phyloP scores from a whole-genome alignment of 2,888 invertebrate species.

The Ornithoptera alexandrae region DNA sequence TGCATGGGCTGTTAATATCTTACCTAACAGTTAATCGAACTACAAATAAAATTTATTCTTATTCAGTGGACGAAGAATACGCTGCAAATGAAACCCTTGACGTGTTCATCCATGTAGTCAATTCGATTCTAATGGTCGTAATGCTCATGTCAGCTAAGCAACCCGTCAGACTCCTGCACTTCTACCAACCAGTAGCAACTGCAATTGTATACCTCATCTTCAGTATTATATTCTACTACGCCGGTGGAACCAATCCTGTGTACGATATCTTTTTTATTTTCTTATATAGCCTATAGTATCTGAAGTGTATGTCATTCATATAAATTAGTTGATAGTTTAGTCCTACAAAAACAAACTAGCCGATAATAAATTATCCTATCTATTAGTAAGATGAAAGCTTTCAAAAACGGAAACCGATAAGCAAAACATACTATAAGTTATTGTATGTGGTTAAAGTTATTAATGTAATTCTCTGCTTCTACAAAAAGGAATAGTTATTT shows the following conservation, averaged over 20 bases:
- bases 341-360: no score
- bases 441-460: no score
- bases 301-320: no score
- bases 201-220: conserved; percentile 84
- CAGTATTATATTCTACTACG: conserved; percentile 83
- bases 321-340: no score
- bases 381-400: no score
- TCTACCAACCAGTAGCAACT: conserved; percentile 82
- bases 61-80: conserved; percentile 44
- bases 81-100: conserved; percentile 53
- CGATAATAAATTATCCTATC: no score
- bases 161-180: conserved; percentile 81
- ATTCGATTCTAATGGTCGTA: conserved; percentile 85
- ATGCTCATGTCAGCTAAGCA: conserved; percentile 86
- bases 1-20: no score
- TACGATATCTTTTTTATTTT: conserved; percentile 1
- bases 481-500: no score
- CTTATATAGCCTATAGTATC: not conserved
- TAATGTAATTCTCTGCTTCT: no score
- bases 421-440: no score
- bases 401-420: no score
- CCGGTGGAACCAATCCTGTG: conserved; percentile 85
- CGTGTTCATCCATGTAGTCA: conserved; percentile 77
- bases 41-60: conserved; percentile 5
- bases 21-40: not conserved